Conservation (phyloP, 2,888 invertebrate species). For the Dynastes grantii region DNA sequence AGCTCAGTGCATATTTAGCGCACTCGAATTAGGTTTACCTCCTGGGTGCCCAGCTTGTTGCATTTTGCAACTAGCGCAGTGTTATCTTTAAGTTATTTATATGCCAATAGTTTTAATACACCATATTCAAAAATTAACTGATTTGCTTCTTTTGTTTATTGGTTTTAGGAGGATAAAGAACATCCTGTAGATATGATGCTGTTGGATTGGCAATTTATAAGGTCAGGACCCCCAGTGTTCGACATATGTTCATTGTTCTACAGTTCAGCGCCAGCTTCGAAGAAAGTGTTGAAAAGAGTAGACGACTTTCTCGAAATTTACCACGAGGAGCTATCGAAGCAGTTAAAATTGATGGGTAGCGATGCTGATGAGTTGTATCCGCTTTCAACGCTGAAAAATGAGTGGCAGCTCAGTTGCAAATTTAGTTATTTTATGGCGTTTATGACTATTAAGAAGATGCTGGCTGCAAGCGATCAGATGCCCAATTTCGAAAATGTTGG, state of each 20-base stretch:
- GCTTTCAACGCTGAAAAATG: slow-evolving; percentile 57
- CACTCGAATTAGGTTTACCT: no score
- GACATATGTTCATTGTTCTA: slow-evolving; percentile 64
- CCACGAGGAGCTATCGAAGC: slow-evolving; percentile 59
- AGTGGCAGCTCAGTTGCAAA: slow-evolving; percentile 61
- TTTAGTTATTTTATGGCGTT: slow-evolving; percentile 57
- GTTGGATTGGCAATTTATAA: slow-evolving; percentile 61
- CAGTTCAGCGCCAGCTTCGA: slow-evolving; percentile 55
- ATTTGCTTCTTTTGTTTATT: no score
- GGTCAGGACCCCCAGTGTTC: slow-evolving; percentile 57
- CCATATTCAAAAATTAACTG: no score
- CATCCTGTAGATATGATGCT: slow-evolving; percentile 54
- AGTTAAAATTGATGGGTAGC: slow-evolving; percentile 59
- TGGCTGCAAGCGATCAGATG: slow-evolving; percentile 51
- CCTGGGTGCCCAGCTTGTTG: no score
- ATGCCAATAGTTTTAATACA: no score
- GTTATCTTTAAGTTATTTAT: no score
- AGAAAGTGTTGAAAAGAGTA: slow-evolving; percentile 59
- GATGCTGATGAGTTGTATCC: slow-evolving; percentile 62
- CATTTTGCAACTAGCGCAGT: no score
- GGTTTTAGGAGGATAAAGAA: not conserved
- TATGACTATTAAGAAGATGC: slow-evolving; percentile 56
- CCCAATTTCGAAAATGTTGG: slow-evolving; percentile 47
- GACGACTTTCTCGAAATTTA: slow-evolving; percentile 61
- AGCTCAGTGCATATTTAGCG: no score